Base-by-base conservation (phyloP, 1,140 invertebrate species). In the Pseudomyrmex cubaensis region DNA sequence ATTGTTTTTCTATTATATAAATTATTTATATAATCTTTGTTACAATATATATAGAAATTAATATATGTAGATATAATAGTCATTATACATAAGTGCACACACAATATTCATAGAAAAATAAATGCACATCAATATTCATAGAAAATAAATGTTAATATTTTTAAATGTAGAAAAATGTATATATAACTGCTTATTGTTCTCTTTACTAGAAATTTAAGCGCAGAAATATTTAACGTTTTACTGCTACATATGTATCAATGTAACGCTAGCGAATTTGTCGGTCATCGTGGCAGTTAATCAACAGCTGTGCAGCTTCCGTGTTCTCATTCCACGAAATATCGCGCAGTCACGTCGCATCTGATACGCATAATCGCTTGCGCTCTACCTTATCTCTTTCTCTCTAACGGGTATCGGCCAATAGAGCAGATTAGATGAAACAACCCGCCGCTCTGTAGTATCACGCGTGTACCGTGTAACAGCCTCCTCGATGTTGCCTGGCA, bases 371-470 rank as follows among this genome's bases (percentile, higher is more conserved):
- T 80, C 66, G 12, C 9, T 35, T 5, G 17, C 54, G 35, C 44
- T 5, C 25, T 67, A 7, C 10, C 54, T 78, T 59, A 78, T 70
- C 64, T 78, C 76, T 61, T 59, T 50, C 66, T 44, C 54, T 35
- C 44, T n/a, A 17, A 20, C 66, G 54, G 12, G 3, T 70, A 66
- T n/a, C 35, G 76, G 76, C 66, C 76, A 59, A 80, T 80, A 72
- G 76, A 15, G 44, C 76, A 72, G 76, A 70, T 80, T 59, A 80
- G 54, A 72, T 50, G 76, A 44, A 61, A 52, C 66, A 72, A 72
- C 76, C 12, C 44, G 66, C 20, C 20, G 56, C 20, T 59, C 17
- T 20, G 66, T 35, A 35, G 5, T 35, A 20, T 80, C 70, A 67
- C 76, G n/a, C 76, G 64, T 56, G 54, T 35, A 35, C n/a, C 44